Evolutionary conservation across 2,888 invertebrate genomes (phyloP).

Genomic region (Lepidocyrtoides sp.): DNA sequence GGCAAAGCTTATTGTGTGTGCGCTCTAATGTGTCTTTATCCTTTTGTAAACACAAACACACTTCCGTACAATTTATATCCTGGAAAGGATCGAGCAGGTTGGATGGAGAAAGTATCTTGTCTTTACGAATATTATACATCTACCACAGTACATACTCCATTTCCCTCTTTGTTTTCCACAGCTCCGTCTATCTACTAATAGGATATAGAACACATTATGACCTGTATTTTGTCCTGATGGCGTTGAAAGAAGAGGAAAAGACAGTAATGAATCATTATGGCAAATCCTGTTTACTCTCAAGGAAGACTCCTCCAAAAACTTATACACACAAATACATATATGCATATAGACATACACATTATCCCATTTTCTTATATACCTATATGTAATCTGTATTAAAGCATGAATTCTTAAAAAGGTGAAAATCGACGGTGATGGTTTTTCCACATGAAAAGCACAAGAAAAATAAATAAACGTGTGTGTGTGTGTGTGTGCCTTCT

Average conservation of each 20-base stretch:
- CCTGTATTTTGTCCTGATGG: slow-evolving; percentile 63
- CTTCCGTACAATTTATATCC: neutral
- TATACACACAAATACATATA: neutral
- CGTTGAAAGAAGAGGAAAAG: slow-evolving; percentile 61
- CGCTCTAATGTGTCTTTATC: neutral
- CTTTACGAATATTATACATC: neutral
- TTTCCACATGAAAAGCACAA: neutral
- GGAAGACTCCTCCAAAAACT: neutral
- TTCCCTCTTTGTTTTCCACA: neutral
- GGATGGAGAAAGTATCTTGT: neutral
- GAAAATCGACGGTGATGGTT: neutral
- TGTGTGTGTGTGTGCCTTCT: neutral
- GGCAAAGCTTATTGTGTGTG: neutral
- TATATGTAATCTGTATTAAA: too few species aligned
- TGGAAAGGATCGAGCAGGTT: neutral
- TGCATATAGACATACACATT: neutral
- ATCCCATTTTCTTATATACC: too few species aligned
- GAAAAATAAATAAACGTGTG: neutral
- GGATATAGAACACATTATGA: too few species aligned
- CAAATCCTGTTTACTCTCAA: slow-evolving; percentile 71
- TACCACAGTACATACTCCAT: neutral
- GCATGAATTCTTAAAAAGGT: too few species aligned
- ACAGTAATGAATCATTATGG: slow-evolving; percentile 74
- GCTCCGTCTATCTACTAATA: too few species aligned
- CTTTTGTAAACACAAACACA: neutral